These are phyloP conservation scores for Ailurus styani DNA, from an alignment of 2,113 vertebrate genomes.

Conservation along the genomic window DNA sequence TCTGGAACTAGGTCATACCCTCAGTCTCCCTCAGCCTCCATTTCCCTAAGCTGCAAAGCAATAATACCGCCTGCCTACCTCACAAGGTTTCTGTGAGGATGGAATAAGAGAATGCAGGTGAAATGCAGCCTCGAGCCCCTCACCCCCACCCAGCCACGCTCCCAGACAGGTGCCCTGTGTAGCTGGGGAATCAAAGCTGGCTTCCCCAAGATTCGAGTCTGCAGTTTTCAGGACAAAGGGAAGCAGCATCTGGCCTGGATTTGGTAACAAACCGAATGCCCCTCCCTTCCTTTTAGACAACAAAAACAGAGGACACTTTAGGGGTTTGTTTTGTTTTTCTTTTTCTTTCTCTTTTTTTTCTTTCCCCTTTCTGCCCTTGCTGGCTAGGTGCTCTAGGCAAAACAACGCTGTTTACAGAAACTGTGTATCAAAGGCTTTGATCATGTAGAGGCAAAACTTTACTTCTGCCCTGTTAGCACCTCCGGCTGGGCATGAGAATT, in stretches of 20 bases:
- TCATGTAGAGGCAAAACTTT: neutral
- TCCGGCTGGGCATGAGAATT: neutral
- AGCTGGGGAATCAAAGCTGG: neutral
- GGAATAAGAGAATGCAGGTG: neutral
- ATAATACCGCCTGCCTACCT: neutral
- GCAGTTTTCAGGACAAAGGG: neutral
- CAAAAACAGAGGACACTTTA: neutral
- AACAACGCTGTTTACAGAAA: neutral
- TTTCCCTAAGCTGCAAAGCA: neutral
- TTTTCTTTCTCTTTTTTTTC: too few relatives aligned
- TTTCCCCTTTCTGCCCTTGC: neutral
- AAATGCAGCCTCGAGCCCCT: neutral
- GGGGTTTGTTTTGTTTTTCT: neutral
- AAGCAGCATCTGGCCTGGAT: neutral
- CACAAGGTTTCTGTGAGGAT: neutral
- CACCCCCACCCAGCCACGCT: neutral
- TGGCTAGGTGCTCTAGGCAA: neutral
- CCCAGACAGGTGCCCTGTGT: neutral
- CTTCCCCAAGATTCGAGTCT: neutral
- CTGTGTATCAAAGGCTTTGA: neutral
- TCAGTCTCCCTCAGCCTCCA: neutral
- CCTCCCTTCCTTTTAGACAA: neutral
- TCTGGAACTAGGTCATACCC: neutral
- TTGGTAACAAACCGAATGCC: neutral
- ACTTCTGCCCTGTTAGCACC: neutral